Conservation (phyloP, 2,888 invertebrate genomes). For the Corythucha ciliata region DNA sequence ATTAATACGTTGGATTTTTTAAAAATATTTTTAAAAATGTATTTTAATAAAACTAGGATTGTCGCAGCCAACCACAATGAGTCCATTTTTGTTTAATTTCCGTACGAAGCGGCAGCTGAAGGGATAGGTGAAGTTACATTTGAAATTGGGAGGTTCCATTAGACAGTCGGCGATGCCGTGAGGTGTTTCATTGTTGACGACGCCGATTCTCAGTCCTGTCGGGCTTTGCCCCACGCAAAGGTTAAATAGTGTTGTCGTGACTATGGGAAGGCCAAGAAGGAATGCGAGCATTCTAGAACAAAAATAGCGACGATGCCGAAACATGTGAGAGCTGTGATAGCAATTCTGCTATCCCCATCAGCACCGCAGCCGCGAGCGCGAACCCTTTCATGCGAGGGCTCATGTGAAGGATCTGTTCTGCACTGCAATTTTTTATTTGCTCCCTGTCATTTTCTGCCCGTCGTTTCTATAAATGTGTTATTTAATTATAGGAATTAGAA, state of each 20-base stretch:
- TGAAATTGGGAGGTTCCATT: neutral
- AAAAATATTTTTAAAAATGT: neutral
- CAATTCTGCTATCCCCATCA: too few relatives aligned
- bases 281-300: slow-evolving; percentile 62
- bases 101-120: slow-evolving; percentile 34
- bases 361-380: too few relatives aligned
- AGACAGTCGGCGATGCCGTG: slow-evolving; percentile 14
- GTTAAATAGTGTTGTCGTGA: slow-evolving; percentile 72
- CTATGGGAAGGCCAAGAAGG: slow-evolving; percentile 67
- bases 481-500: too few relatives aligned
- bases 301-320: too few relatives aligned
- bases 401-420: too few relatives aligned
- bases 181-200: slow-evolving; percentile 16
- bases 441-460: too few relatives aligned
- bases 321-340: too few relatives aligned
- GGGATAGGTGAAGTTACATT: slow-evolving; percentile 29
- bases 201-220: slow-evolving; percentile 7
- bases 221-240: slow-evolving; percentile 70
- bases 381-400: too few relatives aligned
- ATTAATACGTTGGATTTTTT: neutral
- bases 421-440: too few relatives aligned
- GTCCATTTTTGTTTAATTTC: slow-evolving; percentile 27
- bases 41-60: neutral
- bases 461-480: too few relatives aligned
- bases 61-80: slow-evolving; percentile 31